A percentile compares a stretch with the other conserved stretches of the same genome.
These are phyloP conservation scores for Serinus canaria DNA, from an alignment of 2,113 vertebrate genomes.

Conservation along the genomic window DNA sequence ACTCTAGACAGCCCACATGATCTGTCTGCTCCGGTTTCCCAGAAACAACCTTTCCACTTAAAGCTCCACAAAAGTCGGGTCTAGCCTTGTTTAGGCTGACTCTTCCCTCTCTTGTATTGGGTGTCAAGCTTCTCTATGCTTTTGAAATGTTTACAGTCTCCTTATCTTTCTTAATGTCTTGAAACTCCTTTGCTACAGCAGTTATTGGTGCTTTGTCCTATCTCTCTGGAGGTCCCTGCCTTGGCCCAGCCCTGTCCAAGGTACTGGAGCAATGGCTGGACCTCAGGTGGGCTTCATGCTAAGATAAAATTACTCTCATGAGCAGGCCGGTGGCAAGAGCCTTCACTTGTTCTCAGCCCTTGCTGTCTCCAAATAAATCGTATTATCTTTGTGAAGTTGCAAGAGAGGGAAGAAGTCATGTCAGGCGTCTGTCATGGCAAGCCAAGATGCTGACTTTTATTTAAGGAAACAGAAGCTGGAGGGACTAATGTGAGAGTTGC, in stretches of 20 bases:
- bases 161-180: not conserved
- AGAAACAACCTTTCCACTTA: not conserved
- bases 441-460: not conserved
- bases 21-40: not conserved
- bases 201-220: fast-evolving
- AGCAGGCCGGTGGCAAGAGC: not conserved
- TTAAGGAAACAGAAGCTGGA: not conserved
- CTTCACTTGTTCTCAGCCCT: not conserved
- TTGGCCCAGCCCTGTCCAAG: slow-evolving; percentile 26
- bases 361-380: not conserved
- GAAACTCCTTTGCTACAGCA: not conserved
- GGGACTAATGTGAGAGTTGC: fast-evolving
- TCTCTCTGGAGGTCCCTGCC: not conserved
- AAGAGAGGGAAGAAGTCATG: not conserved
- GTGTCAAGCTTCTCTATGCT: not conserved
- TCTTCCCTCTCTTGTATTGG: not conserved
- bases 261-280: not conserved
- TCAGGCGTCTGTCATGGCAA: not conserved
- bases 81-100: not conserved
- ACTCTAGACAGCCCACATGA: fast-evolving
- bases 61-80: not conserved
- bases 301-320: not conserved
- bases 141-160: not conserved
- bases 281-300: not conserved
- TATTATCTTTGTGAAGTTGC: not conserved